Percentiles rank a stretch among this genome's conserved stretches.
phyloP scores from a whole-genome alignment of 1,140 invertebrate species.

The Coptotermes formosanus region DNA sequence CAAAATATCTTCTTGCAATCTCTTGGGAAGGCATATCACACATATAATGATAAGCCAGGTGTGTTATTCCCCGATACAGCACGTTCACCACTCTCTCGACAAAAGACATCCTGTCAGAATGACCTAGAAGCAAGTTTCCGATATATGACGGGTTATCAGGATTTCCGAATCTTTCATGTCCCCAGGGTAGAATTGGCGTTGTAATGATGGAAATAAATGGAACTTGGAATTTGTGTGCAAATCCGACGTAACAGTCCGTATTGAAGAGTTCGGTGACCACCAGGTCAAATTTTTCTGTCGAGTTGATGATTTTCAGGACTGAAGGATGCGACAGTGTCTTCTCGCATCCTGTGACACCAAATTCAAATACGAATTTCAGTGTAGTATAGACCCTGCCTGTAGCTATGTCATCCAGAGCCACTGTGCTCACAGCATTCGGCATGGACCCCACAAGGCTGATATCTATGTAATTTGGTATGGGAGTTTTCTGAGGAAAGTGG shows the following conservation, averaged over 20 bases:
- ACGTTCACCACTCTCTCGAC: constrained; percentile 55
- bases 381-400: neutral
- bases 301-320: constrained; percentile 38
- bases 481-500: constrained; percentile 45
- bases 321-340: constrained; percentile 1
- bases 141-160: constrained; percentile 40
- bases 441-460: constrained; percentile 29
- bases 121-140: constrained; percentile 51
- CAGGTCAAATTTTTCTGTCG: constrained; percentile 58
- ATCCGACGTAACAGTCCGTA: constrained; percentile 61
- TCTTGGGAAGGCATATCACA: neutral
- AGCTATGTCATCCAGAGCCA: constrained; percentile 5
- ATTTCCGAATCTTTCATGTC: constrained; percentile 52
- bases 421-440: neutral
- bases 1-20: constrained; percentile 29
- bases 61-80: neutral
- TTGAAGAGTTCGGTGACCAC: constrained; percentile 64
- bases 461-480: constrained; percentile 40
- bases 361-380: neutral
- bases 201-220: constrained; percentile 60
- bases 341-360: constrained; percentile 19
- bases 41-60: neutral
- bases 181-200: constrained; percentile 54
- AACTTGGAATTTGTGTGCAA: constrained; percentile 44
- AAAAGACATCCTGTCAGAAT: constrained; percentile 56